A percentile compares a stretch with the other conserved stretches of the same genome.
Conservation (phyloP, 2,888 invertebrate species). For the Anthoptus insignis region DNA sequence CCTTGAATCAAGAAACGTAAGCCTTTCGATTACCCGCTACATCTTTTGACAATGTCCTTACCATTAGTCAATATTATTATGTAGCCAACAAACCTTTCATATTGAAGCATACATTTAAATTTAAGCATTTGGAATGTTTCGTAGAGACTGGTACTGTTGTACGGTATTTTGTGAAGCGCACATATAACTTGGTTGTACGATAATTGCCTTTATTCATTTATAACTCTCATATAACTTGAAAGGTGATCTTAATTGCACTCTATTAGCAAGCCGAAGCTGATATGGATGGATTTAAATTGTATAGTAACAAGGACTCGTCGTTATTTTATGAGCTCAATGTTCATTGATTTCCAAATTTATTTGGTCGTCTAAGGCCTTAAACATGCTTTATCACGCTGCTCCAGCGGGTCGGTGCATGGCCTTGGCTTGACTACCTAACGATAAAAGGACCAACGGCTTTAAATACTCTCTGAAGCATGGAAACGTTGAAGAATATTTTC, state of each 20-base stretch:
- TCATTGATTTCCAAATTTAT: no score
- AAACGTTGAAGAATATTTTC: no score
- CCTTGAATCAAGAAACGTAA: no score
- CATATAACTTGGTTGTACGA: conserved; percentile 55
- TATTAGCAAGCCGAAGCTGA: conserved; percentile 68
- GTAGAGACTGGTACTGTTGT: conserved; percentile 27
- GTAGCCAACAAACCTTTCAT: conserved; percentile 38
- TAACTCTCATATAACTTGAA: conserved; percentile 68
- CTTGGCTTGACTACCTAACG: no score
- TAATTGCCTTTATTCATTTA: conserved; percentile 85
- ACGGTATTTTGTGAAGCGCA: conserved; percentile 36
- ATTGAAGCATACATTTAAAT: conserved; percentile 35
- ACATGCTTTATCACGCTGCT: no score
- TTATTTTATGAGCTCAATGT: not conserved
- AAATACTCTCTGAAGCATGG: no score
- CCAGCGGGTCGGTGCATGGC: no score
- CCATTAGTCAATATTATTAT: conserved; percentile 40
- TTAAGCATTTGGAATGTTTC: conserved; percentile 29
- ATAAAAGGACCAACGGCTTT: no score
- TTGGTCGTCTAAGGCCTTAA: no score
- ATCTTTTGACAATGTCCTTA: conserved; percentile 46
- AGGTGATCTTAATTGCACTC: conserved; percentile 71
- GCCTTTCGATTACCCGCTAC: no score
- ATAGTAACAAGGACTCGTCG: conserved; percentile 9
- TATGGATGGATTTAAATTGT: conserved; percentile 39